These are phyloP conservation scores for Chlorodrepanis virens DNA, from an alignment of 2,113 vertebrate species.

Conservation along the genomic window DNA sequence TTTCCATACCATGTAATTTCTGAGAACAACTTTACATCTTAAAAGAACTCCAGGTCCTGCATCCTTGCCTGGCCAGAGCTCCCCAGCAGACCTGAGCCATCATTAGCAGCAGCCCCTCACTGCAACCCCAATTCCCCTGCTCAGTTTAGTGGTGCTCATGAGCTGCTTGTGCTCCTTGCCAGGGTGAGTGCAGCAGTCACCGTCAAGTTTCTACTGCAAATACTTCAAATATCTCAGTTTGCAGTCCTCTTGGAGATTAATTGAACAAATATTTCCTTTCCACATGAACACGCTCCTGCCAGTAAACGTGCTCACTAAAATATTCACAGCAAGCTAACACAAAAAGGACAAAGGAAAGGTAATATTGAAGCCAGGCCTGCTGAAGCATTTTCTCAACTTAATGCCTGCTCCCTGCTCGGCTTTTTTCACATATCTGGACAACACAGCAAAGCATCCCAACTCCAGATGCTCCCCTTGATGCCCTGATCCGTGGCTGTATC, in stretches of 20 bases:
- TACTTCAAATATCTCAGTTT: background rate
- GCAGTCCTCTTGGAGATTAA: background rate
- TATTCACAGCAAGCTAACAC: background rate
- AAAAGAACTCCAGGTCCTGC: background rate
- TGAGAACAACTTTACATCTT: background rate
- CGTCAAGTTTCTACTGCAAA: background rate
- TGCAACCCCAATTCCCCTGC: accelerated
- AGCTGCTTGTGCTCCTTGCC: background rate
- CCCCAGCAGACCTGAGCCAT: background rate
- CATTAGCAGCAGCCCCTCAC: background rate
- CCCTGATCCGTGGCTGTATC: background rate
- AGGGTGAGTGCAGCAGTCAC: background rate
- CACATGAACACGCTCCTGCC: background rate
- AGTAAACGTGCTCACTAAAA: background rate
- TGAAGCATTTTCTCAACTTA: background rate
- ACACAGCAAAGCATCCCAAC: background rate
- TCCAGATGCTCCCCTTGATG: background rate
- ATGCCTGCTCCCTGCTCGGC: background rate
- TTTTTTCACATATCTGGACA: background rate
- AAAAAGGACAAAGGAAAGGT: background rate
- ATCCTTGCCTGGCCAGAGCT: background rate
- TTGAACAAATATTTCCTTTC: constrained; percentile 34
- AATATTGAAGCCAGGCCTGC: background rate
- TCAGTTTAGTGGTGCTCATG: background rate
- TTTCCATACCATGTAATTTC: background rate